Evolutionary conservation across 2,888 invertebrate species (phyloP).

Genomic region (Lasius fuliginosus): DNA sequence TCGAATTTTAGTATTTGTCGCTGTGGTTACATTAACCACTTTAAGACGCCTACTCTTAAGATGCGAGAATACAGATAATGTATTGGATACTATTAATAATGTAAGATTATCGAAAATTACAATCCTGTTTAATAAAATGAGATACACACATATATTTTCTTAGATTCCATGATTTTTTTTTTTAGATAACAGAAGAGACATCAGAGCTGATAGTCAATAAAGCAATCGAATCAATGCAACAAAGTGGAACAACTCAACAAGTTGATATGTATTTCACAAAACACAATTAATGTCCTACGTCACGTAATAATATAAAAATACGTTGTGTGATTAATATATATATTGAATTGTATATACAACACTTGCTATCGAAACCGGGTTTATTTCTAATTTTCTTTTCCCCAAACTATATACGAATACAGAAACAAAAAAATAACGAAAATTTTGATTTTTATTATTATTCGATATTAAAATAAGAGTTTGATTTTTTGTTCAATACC

Average conservation of each 20-base stretch:
- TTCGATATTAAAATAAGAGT: neutral
- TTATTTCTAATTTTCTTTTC: neutral
- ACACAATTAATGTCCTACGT: slow-evolving; percentile 64
- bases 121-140: neutral
- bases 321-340: neutral
- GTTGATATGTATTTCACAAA: slow-evolving; percentile 81
- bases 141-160: slow-evolving; percentile 29
- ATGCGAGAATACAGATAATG: slow-evolving; percentile 88
- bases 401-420: neutral
- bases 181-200: slow-evolving; percentile 92
- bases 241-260: slow-evolving; percentile 89
- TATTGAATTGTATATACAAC: neutral
- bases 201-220: slow-evolving; percentile 94
- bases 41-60: slow-evolving; percentile 90
- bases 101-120: slow-evolving; percentile 85
- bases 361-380: neutral
- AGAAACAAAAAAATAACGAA: neutral
- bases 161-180: slow-evolving; percentile 70
- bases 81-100: slow-evolving; percentile 90
- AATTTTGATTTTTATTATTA: neutral
- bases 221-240: slow-evolving; percentile 95
- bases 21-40: slow-evolving; percentile 91
- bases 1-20: slow-evolving; percentile 93
- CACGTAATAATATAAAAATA: slow-evolving; percentile 46
- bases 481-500: neutral